Conservation (phyloP, 2,113 vertebrate species). For the Amblyornis subalaris region DNA sequence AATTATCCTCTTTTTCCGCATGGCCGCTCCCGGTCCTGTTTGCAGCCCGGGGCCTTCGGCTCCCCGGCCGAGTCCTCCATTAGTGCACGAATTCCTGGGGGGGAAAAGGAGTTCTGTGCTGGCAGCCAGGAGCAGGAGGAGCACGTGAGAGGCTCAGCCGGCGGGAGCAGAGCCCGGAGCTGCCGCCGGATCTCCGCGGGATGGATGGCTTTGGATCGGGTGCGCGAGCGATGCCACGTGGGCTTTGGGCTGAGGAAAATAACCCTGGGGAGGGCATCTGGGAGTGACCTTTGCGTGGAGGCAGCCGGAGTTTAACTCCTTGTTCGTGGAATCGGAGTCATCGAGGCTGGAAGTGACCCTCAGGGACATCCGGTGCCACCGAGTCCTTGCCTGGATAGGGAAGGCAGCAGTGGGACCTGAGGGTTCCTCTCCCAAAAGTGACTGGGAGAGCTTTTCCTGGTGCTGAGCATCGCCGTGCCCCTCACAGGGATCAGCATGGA, state of each 20-base stretch:
- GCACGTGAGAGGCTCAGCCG: accelerated
- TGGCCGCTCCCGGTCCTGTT: neutral
- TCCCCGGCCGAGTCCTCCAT: neutral
- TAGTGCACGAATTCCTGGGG: neutral
- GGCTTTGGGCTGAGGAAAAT: neutral
- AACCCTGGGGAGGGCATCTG: accelerated
- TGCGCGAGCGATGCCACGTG: accelerated
- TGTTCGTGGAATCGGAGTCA: neutral
- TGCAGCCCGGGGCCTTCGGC: neutral
- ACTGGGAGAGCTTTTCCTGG: accelerated
- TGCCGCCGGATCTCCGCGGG: too few relatives aligned
- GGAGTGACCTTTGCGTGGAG: neutral
- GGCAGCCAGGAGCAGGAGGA: neutral
- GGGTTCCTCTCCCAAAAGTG: neutral
- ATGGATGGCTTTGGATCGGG: neutral
- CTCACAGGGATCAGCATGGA: neutral
- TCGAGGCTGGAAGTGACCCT: neutral
- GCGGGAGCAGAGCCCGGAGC: too few relatives aligned
- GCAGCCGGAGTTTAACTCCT: neutral
- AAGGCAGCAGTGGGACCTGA: neutral
- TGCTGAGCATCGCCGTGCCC: accelerated
- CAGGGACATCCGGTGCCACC: neutral
- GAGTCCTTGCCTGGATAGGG: neutral
- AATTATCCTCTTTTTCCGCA: neutral
- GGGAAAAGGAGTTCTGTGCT: neutral